These are phyloP conservation scores for Chloebia gouldiae DNA, from an alignment of 2,113 vertebrate genomes.

Conservation along the genomic window DNA sequence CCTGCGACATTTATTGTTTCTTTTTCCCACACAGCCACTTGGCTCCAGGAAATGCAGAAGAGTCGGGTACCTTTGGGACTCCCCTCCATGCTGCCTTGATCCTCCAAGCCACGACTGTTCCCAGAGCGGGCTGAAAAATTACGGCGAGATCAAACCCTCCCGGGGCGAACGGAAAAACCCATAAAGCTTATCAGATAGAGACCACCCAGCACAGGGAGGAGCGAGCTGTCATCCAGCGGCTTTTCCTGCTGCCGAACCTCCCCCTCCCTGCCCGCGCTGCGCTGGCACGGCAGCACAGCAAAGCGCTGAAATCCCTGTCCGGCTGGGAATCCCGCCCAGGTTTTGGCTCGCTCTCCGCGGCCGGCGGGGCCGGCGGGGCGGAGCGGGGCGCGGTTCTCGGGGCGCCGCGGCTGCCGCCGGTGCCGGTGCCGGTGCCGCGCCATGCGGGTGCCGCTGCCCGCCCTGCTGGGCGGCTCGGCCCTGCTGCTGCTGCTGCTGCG, in stretches of 20 bases:
- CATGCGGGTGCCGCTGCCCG: neutral
- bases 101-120: neutral
- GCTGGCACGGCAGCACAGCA: neutral
- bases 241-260: neutral
- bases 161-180: neutral
- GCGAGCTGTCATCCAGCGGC: neutral
- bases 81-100: neutral
- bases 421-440: neutral
- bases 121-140: neutral
- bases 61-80: neutral
- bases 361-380: neutral
- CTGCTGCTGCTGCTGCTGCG: conserved; percentile 34
- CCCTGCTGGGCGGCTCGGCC: neutral
- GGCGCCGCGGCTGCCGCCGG: neutral
- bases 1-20: neutral
- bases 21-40: neutral
- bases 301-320: neutral
- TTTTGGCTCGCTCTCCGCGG: neutral
- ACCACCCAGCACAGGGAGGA: neutral
- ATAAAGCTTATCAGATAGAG: neutral
- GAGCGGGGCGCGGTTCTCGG: neutral
- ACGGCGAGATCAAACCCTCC: neutral
- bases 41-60: neutral
- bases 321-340: neutral
- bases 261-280: neutral